Evolutionary conservation across 37 sponge, comb jelly and placozoan species (phyloP).

Genomic region (Chondrilla cf. caribensis): DNA sequence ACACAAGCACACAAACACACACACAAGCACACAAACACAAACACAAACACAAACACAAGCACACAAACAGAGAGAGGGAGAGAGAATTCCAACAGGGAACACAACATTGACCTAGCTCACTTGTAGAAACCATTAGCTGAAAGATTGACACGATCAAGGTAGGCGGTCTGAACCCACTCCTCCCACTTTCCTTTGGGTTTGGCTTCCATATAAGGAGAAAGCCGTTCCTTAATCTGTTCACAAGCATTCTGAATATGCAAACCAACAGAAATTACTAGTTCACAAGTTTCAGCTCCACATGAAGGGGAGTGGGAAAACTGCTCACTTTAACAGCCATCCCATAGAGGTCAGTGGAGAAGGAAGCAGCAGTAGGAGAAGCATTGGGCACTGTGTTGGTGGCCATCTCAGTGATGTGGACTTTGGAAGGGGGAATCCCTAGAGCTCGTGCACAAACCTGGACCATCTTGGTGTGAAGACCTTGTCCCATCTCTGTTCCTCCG

Average conservation of each 20-base stretch:
- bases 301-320: neutral
- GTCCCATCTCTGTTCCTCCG: slow-evolving; percentile 93
- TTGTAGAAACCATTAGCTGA: slow-evolving; percentile 80
- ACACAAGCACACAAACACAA: too few relatives aligned
- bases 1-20: too few relatives aligned
- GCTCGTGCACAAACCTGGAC: slow-evolving; percentile 71
- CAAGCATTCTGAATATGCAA: slow-evolving; percentile 79
- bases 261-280: neutral
- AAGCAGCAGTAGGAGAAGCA: slow-evolving; percentile 77
- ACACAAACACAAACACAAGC: too few relatives aligned
- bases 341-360: slow-evolving; percentile 81
- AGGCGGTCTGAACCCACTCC: slow-evolving; percentile 69
- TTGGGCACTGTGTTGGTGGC: slow-evolving; percentile 73
- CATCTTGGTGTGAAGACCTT: slow-evolving; percentile 92
- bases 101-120: neutral
- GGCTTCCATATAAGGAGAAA: slow-evolving; percentile 54
- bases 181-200: slow-evolving; percentile 71
- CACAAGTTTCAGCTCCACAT: neutral
- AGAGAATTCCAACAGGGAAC: neutral
- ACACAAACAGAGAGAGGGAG: neutral
- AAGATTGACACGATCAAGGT: slow-evolving; percentile 65
- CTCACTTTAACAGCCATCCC: slow-evolving; percentile 78
- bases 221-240: slow-evolving; percentile 63
- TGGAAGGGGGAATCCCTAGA: slow-evolving; percentile 54
- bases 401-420: slow-evolving; percentile 69